Conservation (phyloP, 2,113 vertebrate species). For the Toxotes chatareus region DNA sequence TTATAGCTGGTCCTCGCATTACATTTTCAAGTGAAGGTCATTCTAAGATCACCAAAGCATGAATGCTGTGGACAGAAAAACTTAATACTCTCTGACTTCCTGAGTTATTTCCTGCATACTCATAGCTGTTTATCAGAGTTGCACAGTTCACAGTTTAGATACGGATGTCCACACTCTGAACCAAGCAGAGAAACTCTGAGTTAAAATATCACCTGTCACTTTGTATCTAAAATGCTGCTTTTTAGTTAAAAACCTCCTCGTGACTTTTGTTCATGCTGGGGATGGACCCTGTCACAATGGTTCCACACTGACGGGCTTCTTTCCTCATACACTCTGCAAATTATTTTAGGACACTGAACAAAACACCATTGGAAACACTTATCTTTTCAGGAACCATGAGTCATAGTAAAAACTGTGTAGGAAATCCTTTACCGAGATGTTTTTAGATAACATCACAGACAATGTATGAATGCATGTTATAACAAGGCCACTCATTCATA, state of each 20-base stretch:
- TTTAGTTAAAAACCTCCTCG: neutral
- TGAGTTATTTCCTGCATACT: too few relatives aligned
- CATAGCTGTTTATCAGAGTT: too few relatives aligned
- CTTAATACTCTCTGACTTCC: too few relatives aligned
- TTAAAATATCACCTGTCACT: too few relatives aligned
- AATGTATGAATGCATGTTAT: neutral
- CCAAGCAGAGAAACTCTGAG: neutral
- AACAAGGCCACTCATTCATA: neutral
- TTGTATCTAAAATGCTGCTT: neutral
- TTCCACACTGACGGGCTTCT: neutral
- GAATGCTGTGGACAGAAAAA: too few relatives aligned
- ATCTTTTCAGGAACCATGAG: constrained; percentile 27
- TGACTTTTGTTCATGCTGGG: neutral
- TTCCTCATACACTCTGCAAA: neutral
- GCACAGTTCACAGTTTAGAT: too few relatives aligned
- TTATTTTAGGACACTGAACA: constrained; percentile 7
- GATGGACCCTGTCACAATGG: neutral
- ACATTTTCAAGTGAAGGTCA: too few relatives aligned
- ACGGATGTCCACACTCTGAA: too few relatives aligned
- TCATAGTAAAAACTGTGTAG: neutral
- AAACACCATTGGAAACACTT: constrained; percentile 5
- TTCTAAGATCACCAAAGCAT: too few relatives aligned
- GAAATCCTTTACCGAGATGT: neutral
- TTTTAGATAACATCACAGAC: constrained; percentile 1
- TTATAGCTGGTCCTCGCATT: too few relatives aligned